A percentile compares a stretch with the other conserved stretches of the same genome.
phyloP scores from a whole-genome alignment of 64 coral and sea anemone genomes.

The Montipora foliosa region DNA sequence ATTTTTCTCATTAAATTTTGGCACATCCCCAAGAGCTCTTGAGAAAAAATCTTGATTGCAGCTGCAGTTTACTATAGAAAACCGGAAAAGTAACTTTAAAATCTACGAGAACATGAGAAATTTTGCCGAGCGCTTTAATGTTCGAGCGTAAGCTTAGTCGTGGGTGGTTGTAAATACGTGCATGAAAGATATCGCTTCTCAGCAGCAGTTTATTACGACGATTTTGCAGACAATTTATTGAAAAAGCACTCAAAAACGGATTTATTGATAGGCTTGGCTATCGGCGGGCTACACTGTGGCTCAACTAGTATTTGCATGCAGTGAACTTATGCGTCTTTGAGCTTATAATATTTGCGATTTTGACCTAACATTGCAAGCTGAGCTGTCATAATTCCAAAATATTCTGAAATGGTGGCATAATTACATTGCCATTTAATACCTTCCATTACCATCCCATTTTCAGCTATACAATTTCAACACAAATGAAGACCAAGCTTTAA shows the following conservation, averaged over 20 bases:
- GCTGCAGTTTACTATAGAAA: neutral
- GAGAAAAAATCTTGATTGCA: neutral
- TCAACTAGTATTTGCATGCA: neutral
- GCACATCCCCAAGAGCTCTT: neutral
- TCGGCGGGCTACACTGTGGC: neutral
- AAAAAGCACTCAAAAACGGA: neutral
- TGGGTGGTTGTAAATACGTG: neutral
- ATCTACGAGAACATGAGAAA: neutral
- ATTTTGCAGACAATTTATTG: neutral
- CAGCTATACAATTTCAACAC: constrained; percentile 78
- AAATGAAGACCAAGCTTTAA: constrained; percentile 74
- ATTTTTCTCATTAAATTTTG: neutral
- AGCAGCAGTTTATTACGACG: neutral
- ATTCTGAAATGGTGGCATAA: neutral
- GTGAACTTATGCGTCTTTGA: neutral
- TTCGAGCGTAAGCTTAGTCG: neutral
- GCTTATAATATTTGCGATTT: neutral
- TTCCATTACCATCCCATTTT: neutral
- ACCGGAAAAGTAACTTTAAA: neutral
- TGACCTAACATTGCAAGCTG: no score
- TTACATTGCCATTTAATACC: neutral
- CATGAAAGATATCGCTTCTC: neutral
- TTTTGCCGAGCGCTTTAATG: neutral
- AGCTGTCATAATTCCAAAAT: neutral
- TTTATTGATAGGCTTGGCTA: neutral